phyloP scores from a whole-genome alignment of 2,888 invertebrate genomes.

The Acanthoscelides obtectus region DNA sequence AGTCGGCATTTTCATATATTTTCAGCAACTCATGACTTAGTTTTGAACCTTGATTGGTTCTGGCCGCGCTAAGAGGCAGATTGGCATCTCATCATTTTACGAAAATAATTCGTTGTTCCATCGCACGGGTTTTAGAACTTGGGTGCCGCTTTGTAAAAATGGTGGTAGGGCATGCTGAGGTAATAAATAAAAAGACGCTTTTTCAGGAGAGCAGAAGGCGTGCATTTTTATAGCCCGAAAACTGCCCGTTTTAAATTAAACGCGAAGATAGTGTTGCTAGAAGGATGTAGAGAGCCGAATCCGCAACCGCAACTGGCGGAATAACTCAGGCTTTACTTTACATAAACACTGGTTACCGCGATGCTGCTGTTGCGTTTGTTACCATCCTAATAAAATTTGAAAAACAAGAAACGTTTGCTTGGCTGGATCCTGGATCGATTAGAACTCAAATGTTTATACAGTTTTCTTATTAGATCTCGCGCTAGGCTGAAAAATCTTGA shows the following conservation, averaged over 20 bases:
- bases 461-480: constrained; percentile 6
- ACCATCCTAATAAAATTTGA: not conserved
- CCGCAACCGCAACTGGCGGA: constrained; percentile 39
- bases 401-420: not conserved
- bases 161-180: constrained; percentile 26
- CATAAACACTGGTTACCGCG: constrained; percentile 33
- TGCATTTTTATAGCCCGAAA: constrained; percentile 51
- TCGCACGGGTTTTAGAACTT: too few species aligned
- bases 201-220: constrained; percentile 49
- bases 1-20: too few species aligned
- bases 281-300: constrained; percentile 36
- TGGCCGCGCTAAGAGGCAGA: too few species aligned
- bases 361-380: constrained; percentile 14
- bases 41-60: too few species aligned
- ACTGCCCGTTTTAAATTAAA: constrained; percentile 51
- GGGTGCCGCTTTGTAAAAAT: constrained; percentile 22
- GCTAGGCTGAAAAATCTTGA: too few species aligned
- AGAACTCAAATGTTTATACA: not conserved
- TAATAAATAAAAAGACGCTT: constrained; percentile 50
- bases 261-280: constrained; percentile 46
- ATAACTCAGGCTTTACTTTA: constrained; percentile 37
- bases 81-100: too few species aligned
- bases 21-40: too few species aligned
- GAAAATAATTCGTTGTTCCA: too few species aligned
- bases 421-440: not conserved